Evolutionary conservation across 35 echinoderm and acorn worm genomes (phyloP), one percentile per base, ranked within the genome.

Genomic region (Stichopus chloronotus): DNA sequence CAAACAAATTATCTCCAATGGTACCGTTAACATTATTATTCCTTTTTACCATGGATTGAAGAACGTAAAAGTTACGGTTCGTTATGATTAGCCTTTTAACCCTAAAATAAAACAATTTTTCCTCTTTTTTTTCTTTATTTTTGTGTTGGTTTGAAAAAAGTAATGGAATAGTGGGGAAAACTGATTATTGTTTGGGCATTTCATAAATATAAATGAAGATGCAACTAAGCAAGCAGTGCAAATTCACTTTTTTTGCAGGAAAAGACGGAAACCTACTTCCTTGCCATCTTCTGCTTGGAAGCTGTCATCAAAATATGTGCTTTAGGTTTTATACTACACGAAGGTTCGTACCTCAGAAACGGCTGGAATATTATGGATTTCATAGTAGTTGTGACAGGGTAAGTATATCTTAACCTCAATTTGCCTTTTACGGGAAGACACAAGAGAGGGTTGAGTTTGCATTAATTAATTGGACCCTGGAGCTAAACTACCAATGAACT

Each of bases 301-400:
- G 91, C 92, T 57, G 58, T 59, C 25, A 96, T 98, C 79, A 98
- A 98, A 96, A 92, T 98, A 55, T 94, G 92, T 79, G 97, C 95
- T 14, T 92, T 95, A 87, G 97, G 97, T 91, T 96, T 98, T 68
- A 56, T 96, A 84, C 59, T 94, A 56, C 95, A 96, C 81, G 93
- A 94, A 93, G 97, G 94, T 22, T 98, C 97, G 71, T 98, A 98
- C 89, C 93, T 98, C 24, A 86, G 97, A 58, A 98, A 98, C 72
- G 97, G 97, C 20, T 98, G 97, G 97, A 96, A 98, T 72, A 96
- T 98, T 1, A 98, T 98, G 97, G 97, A 98, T 90, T 98, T 96
- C 88, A 88, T 98, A 84, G 97, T 98, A 68, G 97, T 98, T 72
- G 95, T 96, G 24, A 94, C 95, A 81, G 95, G 95, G 97, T 98